Conservation (phyloP, 2,888 invertebrate genomes). For the Thyatira batis region DNA sequence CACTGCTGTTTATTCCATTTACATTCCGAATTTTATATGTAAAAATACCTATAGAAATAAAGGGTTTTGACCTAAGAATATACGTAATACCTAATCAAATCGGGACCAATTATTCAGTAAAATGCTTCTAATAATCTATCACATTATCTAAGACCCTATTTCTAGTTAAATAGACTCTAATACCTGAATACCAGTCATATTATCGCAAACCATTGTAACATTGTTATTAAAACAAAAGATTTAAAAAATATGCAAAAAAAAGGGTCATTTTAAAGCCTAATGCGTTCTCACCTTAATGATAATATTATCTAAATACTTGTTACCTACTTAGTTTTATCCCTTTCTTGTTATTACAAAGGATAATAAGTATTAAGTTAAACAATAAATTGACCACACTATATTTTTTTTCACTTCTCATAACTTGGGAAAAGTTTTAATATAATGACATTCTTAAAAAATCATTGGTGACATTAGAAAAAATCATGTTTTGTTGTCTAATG, state of each 20-base stretch:
- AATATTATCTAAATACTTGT: background rate
- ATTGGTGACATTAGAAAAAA: background rate
- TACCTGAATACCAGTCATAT: background rate
- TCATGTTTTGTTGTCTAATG: no score
- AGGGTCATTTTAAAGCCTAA: background rate
- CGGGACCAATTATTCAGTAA: no score
- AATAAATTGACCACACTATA: background rate
- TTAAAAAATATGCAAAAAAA: background rate
- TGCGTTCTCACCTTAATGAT: background rate
- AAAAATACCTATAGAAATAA: no score
- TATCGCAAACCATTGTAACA: background rate
- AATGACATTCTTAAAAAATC: no score
- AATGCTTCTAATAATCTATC: no score
- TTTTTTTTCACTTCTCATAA: background rate
- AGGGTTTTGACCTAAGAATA: no score
- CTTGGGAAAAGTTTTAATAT: background rate
- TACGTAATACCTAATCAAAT: no score
- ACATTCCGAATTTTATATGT: no score
- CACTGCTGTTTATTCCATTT: no score
- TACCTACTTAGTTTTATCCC: background rate
- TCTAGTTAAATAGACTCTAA: no score
- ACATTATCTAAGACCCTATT: no score
- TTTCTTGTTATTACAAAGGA: background rate
- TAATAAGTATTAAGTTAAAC: background rate
- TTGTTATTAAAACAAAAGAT: conserved; percentile 1